A percentile compares a stretch with the other conserved stretches of the same genome.
Evolutionary conservation across 2,113 vertebrate species (phyloP).

Genomic region (Empidonax traillii): DNA sequence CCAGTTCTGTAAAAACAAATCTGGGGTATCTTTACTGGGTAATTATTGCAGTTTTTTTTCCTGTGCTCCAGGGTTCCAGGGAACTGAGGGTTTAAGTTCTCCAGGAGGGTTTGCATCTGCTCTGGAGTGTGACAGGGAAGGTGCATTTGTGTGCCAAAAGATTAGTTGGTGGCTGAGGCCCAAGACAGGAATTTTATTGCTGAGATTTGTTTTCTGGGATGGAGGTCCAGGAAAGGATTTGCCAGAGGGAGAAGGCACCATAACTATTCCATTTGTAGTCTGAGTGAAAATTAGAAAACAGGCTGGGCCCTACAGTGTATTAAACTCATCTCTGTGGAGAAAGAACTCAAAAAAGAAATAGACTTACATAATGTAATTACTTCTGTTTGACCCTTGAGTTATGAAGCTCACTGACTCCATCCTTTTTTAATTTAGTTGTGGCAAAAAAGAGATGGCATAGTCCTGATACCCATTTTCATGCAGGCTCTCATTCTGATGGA

Average conservation of each 20-base stretch:
- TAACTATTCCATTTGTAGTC: neutral
- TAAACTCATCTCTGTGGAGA: neutral
- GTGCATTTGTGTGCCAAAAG: neutral
- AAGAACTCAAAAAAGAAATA: neutral
- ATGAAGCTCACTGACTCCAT: neutral
- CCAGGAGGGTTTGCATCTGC: neutral
- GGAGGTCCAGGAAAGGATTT: neutral
- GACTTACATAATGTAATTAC: neutral
- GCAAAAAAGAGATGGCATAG: neutral
- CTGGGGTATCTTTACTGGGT: neutral
- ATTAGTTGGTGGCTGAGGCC: neutral
- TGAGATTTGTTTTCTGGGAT: neutral
- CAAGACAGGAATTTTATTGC: neutral
- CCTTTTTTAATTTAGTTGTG: neutral
- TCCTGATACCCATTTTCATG: neutral
- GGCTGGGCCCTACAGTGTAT: neutral
- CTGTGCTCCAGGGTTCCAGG: neutral
- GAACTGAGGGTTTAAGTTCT: neutral
- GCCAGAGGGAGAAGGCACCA: neutral
- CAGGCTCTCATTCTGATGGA: neutral
- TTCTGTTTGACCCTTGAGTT: neutral
- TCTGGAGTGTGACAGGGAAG: accelerated
- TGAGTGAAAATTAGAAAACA: neutral
- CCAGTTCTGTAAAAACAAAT: neutral
- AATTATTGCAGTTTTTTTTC: neutral